Percentiles rank a stretch among this genome's conserved stretches.
Conservation (phyloP, 2,797 vertebrate genomes). For the Cossypha caffra region DNA sequence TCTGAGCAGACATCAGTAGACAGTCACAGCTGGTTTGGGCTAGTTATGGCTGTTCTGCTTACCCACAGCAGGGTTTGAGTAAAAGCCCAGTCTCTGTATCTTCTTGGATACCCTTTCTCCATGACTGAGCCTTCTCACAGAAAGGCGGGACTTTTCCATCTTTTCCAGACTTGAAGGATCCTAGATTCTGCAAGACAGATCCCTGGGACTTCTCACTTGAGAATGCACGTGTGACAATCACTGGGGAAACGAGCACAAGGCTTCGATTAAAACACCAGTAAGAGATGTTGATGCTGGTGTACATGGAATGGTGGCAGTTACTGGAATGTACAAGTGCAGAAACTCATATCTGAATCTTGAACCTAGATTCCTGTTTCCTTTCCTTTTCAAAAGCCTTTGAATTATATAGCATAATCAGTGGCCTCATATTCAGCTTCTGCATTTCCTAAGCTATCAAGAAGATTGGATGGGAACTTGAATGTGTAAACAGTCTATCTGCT, state of each 20-base stretch:
- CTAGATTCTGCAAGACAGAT: not conserved
- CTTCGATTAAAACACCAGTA: not conserved
- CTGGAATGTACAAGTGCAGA: not conserved
- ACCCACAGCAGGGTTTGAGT: not conserved
- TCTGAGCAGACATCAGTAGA: not conserved
- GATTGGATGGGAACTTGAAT: not conserved
- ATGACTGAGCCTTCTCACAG: not conserved
- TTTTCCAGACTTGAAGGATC: not conserved
- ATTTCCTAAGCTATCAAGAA: slow-evolving; percentile 1
- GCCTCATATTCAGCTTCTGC: not conserved
- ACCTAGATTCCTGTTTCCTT: not conserved
- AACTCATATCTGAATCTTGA: not conserved
- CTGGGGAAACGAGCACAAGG: not conserved
- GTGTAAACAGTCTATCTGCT: slow-evolving; percentile 22
- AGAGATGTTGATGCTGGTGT: not conserved
- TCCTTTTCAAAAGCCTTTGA: not conserved
- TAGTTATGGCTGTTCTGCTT: not conserved
- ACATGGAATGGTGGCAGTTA: not conserved
- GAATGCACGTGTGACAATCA: not conserved
- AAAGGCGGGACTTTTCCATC: not conserved
- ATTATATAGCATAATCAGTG: not conserved
- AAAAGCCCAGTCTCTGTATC: not conserved
- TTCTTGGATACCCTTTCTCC: not conserved
- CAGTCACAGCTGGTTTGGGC: not conserved
- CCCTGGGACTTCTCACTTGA: not conserved